Evolutionary conservation across 1,140 invertebrate genomes (phyloP).

Genomic region (Maconellicoccus hirsutus): DNA sequence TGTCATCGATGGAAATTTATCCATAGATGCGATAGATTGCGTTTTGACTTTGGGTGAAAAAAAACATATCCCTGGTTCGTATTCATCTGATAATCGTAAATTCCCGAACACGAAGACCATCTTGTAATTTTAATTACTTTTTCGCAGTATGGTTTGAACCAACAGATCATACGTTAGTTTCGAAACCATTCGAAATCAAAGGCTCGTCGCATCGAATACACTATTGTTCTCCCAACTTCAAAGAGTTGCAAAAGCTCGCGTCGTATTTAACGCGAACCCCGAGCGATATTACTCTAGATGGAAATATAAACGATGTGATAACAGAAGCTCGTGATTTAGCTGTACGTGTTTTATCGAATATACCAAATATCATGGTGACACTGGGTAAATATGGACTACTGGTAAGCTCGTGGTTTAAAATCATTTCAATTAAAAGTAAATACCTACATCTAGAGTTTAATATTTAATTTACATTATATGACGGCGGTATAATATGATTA

Average conservation of each 20-base stretch:
- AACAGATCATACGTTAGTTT: constrained; percentile 47
- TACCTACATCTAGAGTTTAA: neutral
- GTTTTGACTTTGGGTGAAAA: neutral
- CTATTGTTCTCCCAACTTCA: constrained; percentile 57
- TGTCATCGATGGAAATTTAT: neutral
- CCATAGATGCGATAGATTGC: neutral
- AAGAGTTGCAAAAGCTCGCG: constrained; percentile 47
- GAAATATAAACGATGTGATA: neutral
- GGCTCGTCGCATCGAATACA: constrained; percentile 39
- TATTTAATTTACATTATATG: no score
- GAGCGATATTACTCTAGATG: neutral
- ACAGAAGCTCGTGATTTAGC: constrained; percentile 28
- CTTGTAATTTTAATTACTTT: constrained; percentile 26
- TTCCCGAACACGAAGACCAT: neutral
- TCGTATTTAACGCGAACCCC: neutral
- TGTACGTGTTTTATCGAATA: neutral
- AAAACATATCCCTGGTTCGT: neutral
- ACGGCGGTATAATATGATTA: no score
- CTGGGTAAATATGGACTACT: constrained; percentile 26
- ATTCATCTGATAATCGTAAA: neutral
- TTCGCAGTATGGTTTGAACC: constrained; percentile 56
- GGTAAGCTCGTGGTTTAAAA: constrained; percentile 24
- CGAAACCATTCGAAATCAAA: constrained; percentile 42
- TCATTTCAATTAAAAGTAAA: neutral
- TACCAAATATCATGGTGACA: constrained; percentile 28